Evolutionary conservation across 2,888 invertebrate genomes (phyloP).

Genomic region (Eledona agricola): DNA sequence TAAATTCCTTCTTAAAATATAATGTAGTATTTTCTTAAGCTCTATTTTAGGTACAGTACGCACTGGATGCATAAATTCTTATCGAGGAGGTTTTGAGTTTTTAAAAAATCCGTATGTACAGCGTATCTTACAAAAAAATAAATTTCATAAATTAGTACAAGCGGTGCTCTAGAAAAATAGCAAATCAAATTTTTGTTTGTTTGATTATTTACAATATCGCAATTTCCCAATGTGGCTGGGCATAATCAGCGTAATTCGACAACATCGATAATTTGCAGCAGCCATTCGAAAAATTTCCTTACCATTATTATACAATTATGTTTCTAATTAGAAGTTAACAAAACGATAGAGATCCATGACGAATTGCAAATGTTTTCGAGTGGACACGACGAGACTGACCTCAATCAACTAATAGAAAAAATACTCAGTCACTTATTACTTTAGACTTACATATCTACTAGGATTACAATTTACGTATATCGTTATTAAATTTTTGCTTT

Average conservation of each 20-base stretch:
- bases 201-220: constrained; percentile 43
- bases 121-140: constrained; percentile 46
- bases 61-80: constrained; percentile 60
- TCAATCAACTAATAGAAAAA: constrained; percentile 35
- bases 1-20: constrained; percentile 44
- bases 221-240: constrained; percentile 55
- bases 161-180: constrained; percentile 54
- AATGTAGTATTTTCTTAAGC: constrained; percentile 50
- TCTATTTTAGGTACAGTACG: constrained; percentile 56
- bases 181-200: constrained; percentile 26
- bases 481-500: constrained; percentile 46
- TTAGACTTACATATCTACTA: constrained; percentile 52
- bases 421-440: constrained; percentile 46
- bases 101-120: constrained; percentile 45
- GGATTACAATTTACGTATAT: constrained; percentile 57
- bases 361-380: constrained; percentile 29
- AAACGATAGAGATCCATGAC: constrained; percentile 47
- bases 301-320: constrained; percentile 41
- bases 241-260: constrained; percentile 39
- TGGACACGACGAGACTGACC: constrained; percentile 15
- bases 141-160: constrained; percentile 53
- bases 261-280: constrained; percentile 41
- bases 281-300: constrained; percentile 39
- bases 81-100: constrained; percentile 57
- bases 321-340: constrained; percentile 42